Percentiles rank a stretch among this genome's conserved stretches.
phyloP scores from a whole-genome alignment of 2,888 invertebrate species.

The Stomorhina lunata region DNA sequence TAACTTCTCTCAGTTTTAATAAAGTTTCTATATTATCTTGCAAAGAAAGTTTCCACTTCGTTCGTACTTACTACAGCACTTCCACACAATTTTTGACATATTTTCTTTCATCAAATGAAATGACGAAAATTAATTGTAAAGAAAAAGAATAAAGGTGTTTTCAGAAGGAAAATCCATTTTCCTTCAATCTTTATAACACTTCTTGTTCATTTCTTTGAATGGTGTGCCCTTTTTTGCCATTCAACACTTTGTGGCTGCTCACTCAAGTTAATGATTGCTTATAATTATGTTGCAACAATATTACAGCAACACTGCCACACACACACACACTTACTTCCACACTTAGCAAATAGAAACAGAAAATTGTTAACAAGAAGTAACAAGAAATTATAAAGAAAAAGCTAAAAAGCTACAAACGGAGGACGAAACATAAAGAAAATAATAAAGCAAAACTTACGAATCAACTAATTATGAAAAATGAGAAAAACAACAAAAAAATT shows the following conservation, averaged over 20 bases:
- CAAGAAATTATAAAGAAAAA: conserved; percentile 29
- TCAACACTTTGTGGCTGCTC: conserved; percentile 54
- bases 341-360: conserved; percentile 26
- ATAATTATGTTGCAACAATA: conserved; percentile 64
- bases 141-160: not conserved
- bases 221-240: not conserved
- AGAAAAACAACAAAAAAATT: conserved; percentile 24
- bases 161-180: conserved; percentile 5
- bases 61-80: not conserved
- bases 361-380: conserved; percentile 38
- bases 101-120: not conserved
- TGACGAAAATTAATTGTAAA: not conserved
- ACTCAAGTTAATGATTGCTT: conserved; percentile 68
- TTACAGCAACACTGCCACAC: conserved; percentile 10
- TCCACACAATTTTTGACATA: not conserved
- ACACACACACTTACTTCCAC: not conserved
- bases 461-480: conserved; percentile 47
- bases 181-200: not conserved
- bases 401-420: not conserved
- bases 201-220: not conserved
- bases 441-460: not conserved
- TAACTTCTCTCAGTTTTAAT: too few species aligned
- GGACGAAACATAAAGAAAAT: not conserved
- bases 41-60: not conserved
- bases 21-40: too few species aligned